Evolutionary conservation across 2,888 invertebrate species (phyloP).

Genomic region (Noctua fimbriata): DNA sequence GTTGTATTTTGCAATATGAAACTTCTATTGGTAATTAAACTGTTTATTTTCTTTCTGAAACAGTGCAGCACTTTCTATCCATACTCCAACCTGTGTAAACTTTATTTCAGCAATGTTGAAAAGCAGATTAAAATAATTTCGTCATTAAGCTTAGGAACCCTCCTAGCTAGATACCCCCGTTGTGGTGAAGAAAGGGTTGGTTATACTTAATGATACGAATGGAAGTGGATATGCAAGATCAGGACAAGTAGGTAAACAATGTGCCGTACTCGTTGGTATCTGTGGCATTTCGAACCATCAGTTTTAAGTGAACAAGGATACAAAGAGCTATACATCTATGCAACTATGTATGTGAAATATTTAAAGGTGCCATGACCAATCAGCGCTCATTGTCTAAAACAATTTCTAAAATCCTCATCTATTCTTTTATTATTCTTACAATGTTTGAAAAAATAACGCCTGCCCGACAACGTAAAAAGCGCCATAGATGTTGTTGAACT

Average conservation of each 20-base stretch:
- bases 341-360: neutral
- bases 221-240: slow-evolving; percentile 21
- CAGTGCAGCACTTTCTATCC: neutral
- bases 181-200: slow-evolving; percentile 64
- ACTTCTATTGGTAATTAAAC: neutral
- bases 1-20: neutral
- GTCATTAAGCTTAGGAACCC: slow-evolving; percentile 35
- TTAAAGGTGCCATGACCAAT: neutral
- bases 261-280: neutral
- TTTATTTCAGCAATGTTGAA: slow-evolving; percentile 39
- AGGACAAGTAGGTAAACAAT: slow-evolving; percentile 5
- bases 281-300: neutral
- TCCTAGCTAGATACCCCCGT: neutral
- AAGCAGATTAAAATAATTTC: slow-evolving; percentile 65
- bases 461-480: neutral
- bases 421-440: too few relatives aligned
- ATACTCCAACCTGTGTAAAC: slow-evolving; percentile 3
- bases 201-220: slow-evolving; percentile 27
- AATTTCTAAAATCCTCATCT: neutral
- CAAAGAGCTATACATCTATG: too few relatives aligned
- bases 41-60: neutral
- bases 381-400: neutral
- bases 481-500: neutral
- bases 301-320: neutral
- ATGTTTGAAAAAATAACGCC: neutral